A percentile compares a stretch with the other conserved stretches of the same genome.
Conservation (phyloP, 2,888 invertebrate species). For the Athalia rosae region DNA sequence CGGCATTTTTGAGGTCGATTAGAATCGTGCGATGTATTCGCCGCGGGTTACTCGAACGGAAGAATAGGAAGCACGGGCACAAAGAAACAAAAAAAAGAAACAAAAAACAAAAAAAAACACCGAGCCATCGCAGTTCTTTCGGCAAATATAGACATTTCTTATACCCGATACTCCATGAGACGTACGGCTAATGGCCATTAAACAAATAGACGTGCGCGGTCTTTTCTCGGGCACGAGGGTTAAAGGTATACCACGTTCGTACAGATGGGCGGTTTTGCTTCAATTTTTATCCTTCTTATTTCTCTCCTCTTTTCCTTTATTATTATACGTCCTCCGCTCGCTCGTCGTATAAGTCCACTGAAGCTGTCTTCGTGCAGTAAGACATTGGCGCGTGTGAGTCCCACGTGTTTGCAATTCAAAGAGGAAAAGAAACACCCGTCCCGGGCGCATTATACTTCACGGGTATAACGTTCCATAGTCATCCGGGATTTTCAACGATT, state of each 20-base stretch:
- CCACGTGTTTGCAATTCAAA: constrained; percentile 38
- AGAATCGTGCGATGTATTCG: constrained; percentile 19
- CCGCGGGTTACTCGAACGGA: constrained; percentile 6
- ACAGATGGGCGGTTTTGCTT: constrained; percentile 4
- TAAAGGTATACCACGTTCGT: neutral
- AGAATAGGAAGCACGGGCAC: neutral
- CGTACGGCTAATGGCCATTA: constrained; percentile 38
- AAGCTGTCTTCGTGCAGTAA: neutral
- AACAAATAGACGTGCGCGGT: constrained; percentile 26
- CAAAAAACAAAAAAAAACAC: neutral
- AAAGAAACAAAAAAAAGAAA: neutral
- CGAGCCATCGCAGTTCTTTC: constrained; percentile 23
- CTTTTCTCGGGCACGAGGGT: neutral
- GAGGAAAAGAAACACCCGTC: constrained; percentile 17
- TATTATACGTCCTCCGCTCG: neutral
- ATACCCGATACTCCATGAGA: neutral
- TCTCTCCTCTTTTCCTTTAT: neutral
- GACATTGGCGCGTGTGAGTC: constrained; percentile 21
- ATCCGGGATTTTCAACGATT: constrained; percentile 18
- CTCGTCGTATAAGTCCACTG: neutral
- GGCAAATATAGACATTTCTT: constrained; percentile 43
- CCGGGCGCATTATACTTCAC: neutral
- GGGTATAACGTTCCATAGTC: constrained; percentile 15
- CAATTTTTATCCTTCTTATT: constrained; percentile 3
- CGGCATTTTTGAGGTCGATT: constrained; percentile 35